phyloP scores from a whole-genome alignment of 2,888 invertebrate genomes.

The Reticulitermes lucifugus region DNA sequence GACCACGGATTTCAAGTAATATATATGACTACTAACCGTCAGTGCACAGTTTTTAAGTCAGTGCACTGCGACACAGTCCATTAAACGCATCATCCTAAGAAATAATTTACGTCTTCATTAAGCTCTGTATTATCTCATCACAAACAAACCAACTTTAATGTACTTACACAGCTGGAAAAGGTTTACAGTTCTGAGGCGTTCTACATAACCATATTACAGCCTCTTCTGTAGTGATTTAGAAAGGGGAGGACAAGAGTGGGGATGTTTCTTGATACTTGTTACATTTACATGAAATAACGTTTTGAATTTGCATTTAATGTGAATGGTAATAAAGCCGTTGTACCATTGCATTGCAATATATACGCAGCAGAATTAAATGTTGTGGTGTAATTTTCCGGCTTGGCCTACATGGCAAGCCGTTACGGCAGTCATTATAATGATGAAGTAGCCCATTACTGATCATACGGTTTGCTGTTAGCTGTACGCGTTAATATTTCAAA shows the following conservation, averaged over 20 bases:
- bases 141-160: neutral
- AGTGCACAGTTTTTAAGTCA: too few species aligned
- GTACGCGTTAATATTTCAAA: too few species aligned
- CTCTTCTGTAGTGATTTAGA: neutral
- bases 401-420: too few species aligned
- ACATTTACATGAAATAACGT: slow-evolving; percentile 15
- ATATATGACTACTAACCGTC: too few species aligned
- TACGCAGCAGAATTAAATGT: neutral
- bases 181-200: neutral
- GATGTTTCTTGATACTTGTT: neutral
- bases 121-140: neutral
- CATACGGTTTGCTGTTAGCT: too few species aligned
- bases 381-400: neutral
- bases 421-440: too few species aligned
- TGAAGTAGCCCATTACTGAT: too few species aligned
- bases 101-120: neutral
- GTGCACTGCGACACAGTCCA: neutral
- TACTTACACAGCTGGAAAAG: neutral
- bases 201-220: neutral
- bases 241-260: neutral
- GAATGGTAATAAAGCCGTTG: neutral
- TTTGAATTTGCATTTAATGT: slow-evolving; percentile 15
- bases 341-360: slow-evolving; percentile 8
- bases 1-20: too few species aligned
- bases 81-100: neutral